phyloP scores from a whole-genome alignment of 2,113 vertebrate genomes.

The Hydrochoerus hydrochaeris region DNA sequence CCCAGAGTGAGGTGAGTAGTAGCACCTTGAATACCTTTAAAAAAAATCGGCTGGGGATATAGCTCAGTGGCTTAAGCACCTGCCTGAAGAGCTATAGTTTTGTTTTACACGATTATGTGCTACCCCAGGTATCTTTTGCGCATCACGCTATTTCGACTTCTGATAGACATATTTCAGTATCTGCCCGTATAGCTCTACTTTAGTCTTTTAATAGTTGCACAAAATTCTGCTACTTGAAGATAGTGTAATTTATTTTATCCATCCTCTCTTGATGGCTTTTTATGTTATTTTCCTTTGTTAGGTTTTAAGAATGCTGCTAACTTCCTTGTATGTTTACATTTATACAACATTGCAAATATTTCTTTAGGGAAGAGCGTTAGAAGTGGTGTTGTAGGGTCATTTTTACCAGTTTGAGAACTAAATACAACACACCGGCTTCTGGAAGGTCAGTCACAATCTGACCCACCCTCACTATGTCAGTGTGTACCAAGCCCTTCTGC shows the following conservation, averaged over 20 bases:
- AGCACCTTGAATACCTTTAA: neutral
- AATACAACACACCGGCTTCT: neutral
- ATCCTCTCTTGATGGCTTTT: neutral
- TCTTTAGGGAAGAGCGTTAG: neutral
- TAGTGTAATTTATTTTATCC: neutral
- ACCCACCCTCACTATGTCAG: neutral
- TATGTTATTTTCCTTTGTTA: neutral
- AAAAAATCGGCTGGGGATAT: no score
- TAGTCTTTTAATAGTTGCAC: neutral
- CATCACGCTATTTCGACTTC: neutral
- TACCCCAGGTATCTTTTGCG: neutral
- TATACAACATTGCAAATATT: neutral
- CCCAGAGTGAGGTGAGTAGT: neutral
- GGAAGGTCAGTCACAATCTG: neutral
- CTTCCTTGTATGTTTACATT: neutral
- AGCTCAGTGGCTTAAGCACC: no score
- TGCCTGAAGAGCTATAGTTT: neutral
- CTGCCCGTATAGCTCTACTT: neutral
- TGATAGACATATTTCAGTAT: neutral
- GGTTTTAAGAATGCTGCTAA: neutral
- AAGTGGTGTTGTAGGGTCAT: neutral
- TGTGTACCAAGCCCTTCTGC: neutral
- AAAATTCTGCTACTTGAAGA: neutral
- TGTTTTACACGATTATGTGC: neutral
- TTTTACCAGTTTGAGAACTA: neutral